These are phyloP conservation scores for Brotula barbata DNA, from an alignment of 2,797 vertebrate genomes.

Conservation along the genomic window DNA sequence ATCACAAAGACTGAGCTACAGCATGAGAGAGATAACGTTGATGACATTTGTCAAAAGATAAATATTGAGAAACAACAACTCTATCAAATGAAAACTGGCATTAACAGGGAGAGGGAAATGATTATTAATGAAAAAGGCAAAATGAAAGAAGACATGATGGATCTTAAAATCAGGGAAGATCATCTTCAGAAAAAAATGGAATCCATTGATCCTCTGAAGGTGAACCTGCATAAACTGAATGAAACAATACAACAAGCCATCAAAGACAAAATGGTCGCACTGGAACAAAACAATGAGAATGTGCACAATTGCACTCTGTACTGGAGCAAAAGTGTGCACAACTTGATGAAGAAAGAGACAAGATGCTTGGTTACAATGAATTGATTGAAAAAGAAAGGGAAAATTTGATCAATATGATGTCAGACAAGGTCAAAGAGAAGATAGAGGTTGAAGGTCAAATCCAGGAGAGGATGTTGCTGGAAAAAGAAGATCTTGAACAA, in stretches of 20 bases:
- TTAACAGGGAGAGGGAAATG: conserved; percentile 7
- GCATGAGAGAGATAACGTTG: conserved; percentile 8
- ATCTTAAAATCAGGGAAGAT: conserved; percentile 12
- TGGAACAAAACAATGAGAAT: background rate
- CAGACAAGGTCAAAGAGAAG: no score
- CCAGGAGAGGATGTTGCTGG: no score
- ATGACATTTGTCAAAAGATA: conserved; percentile 13
- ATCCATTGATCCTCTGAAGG: background rate
- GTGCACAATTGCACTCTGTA: background rate
- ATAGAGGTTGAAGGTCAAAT: no score
- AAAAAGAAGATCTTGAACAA: no score
- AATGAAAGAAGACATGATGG: conserved; percentile 8
- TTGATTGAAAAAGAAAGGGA: background rate
- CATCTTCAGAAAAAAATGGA: background rate
- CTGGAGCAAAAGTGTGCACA: background rate
- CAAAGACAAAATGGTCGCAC: background rate
- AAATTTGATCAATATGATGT: no score
- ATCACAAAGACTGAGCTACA: background rate
- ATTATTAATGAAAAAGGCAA: conserved; percentile 1
- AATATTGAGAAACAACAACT: conserved; percentile 20
- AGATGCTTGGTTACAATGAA: background rate
- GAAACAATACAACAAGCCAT: background rate
- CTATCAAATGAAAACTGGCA: conserved; percentile 2
- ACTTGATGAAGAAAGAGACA: conserved; percentile 1
- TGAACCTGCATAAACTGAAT: conserved; percentile 2